Conservation (phyloP, 2,888 invertebrate genomes). For the Megaustenia siamemsis region DNA sequence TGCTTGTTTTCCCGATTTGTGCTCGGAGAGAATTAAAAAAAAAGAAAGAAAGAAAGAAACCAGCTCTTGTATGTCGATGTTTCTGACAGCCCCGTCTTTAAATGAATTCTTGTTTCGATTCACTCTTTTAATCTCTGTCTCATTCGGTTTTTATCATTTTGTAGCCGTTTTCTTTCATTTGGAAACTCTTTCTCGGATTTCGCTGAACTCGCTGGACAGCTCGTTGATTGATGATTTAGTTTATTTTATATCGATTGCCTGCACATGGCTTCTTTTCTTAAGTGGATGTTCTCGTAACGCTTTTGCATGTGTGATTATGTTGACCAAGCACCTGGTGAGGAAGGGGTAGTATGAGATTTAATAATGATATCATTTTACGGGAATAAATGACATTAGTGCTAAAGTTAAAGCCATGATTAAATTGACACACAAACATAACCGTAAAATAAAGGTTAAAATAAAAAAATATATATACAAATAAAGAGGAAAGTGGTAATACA, state of each 20-base stretch:
- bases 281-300: background rate
- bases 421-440: no score
- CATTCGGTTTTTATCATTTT: slow-evolving; percentile 5
- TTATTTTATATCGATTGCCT: background rate
- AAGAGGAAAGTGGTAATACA: no score
- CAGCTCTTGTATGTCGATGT: background rate
- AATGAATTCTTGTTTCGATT: slow-evolving; percentile 15
- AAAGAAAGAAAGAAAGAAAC: no score
- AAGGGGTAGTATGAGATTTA: no score
- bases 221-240: background rate
- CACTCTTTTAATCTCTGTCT: slow-evolving; percentile 9
- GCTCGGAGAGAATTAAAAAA: background rate
- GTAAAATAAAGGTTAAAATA: no score
- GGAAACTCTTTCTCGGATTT: background rate
- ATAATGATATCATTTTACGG: no score
- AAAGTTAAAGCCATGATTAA: no score
- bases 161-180: background rate
- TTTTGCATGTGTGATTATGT: no score
- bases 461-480: no score
- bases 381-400: no score
- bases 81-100: slow-evolving; percentile 2
- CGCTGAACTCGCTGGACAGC: background rate
- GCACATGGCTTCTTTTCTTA: background rate
- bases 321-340: no score
- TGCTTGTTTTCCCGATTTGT: slow-evolving; percentile 1